phyloP scores from a whole-genome alignment of 2,888 invertebrate species.

The Synanthedon andrenaeformis region DNA sequence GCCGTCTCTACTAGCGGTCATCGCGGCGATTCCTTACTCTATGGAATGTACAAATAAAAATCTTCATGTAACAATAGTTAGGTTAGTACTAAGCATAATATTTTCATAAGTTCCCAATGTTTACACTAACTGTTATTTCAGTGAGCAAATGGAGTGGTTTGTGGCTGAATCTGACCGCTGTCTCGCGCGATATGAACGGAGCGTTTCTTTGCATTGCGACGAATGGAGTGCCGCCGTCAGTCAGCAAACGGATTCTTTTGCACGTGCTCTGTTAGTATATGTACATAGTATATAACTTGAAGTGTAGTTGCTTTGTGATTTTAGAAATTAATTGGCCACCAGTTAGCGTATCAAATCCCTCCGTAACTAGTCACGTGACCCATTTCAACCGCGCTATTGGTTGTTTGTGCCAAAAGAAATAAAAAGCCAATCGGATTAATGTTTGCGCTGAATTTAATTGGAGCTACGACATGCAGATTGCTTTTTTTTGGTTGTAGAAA shows the following conservation, averaged over 20 bases:
- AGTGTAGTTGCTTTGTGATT: no score
- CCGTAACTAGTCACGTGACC: background rate
- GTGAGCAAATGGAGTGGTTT: slow-evolving; percentile 64
- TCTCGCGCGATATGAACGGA: slow-evolving; percentile 72
- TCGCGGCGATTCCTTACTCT: no score
- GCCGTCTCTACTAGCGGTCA: no score
- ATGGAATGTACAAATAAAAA: no score
- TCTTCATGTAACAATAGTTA: no score
- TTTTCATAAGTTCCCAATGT: background rate
- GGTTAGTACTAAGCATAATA: no score
- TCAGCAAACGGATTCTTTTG: slow-evolving; percentile 47
- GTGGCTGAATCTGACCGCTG: slow-evolving; percentile 64
- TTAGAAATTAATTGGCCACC: no score
- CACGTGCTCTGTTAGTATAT: slow-evolving; percentile 71
- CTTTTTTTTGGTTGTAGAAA: no score
- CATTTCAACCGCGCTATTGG: background rate
- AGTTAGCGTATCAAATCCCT: no score
- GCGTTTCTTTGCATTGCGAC: slow-evolving; percentile 74
- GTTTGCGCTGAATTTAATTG: background rate
- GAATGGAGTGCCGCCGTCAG: slow-evolving; percentile 68
- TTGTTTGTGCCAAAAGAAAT: background rate
- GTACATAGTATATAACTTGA: background rate
- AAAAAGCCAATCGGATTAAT: background rate
- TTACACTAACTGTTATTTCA: slow-evolving; percentile 21
- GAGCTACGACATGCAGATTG: background rate